Evolutionary conservation across 2,888 invertebrate genomes (phyloP), one percentile per base, ranked within the genome.

Genomic region (Lymantria monacha): DNA sequence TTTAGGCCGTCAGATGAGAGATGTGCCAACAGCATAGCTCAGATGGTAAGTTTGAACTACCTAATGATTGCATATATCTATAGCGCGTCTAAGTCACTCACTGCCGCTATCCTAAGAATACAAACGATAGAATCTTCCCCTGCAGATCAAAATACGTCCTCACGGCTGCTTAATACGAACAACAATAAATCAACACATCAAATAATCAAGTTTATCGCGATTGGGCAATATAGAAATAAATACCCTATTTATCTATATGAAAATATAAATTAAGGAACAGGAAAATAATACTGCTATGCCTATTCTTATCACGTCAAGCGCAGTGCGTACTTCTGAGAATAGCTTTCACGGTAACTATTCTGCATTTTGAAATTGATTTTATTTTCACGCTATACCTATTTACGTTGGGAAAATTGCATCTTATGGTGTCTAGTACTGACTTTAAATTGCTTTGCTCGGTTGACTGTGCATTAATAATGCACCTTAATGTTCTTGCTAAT

Each of bases 341-440:
- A 72, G 80, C 87, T 87, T 89, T 88, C 85, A 81, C 85, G 76
- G 72, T 70, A 72, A 76, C 73, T 74, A 81, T 81, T 81, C 74
- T 76, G 72, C 80, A 81, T 81, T 81, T 75, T 75, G 74, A 76
- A 78, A 75, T 76, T 75, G 74, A 79, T 80, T 81, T 75, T 69
- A 65, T 75, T 79, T 77, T 74, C 74, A 70, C 57, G 57, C 52
- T 51, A 55, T 47, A 13, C 9, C 22, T 31, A 51, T 36, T 41
- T 42, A 38, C 47, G 14, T 51, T 59, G 56, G 56, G 61, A 48
- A 80, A 72, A 70, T 59, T 71, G 62, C 66, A 66, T 74, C 74
- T 75, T 81, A 68, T 64, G 56, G 45, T 54, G 55, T 52, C 49
- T 53, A 52, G 50, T 54, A 58, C 66, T 79, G 51, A 68, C 61